Evolutionary conservation across 2,113 vertebrate genomes (phyloP).

Genomic region (Loxodonta africana): DNA sequence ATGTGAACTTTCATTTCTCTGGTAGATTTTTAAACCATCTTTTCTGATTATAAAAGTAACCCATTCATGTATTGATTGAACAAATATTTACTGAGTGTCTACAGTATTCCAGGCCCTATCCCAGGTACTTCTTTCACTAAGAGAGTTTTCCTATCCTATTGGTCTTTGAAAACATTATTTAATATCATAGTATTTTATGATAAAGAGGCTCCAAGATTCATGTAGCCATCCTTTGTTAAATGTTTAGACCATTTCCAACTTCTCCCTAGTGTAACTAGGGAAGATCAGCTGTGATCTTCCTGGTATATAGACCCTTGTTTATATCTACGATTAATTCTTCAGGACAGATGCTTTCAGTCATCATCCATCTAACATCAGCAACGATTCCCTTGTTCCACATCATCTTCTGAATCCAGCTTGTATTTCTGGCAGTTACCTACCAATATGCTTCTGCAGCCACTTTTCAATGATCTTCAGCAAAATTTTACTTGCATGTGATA

Average conservation of each 20-base stretch:
- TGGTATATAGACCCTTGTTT: background rate
- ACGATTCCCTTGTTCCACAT: no score
- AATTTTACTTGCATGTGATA: no score
- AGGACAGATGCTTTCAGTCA: background rate
- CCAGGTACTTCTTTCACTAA: background rate
- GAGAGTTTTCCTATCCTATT: background rate
- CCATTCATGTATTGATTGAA: background rate
- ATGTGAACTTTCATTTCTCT: conserved; percentile 32
- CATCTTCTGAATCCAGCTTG: no score
- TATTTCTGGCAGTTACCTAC: no score
- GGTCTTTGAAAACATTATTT: conserved; percentile 4
- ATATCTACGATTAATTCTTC: background rate
- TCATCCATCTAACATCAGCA: no score
- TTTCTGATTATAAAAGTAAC: conserved; percentile 36
- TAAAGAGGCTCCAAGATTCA: background rate
- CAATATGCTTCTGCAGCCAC: no score
- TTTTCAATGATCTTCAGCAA: no score
- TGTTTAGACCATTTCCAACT: background rate
- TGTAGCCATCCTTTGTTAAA: conserved; percentile 16
- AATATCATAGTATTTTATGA: conserved; percentile 7
- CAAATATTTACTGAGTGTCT: no score
- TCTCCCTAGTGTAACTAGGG: background rate
- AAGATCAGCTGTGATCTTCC: background rate
- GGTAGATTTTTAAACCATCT: background rate
- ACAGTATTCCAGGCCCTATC: no score